Percentiles rank a stretch among this genome's conserved stretches.
phyloP scores from a whole-genome alignment of 2,888 invertebrate genomes.

The Glyphotaelius pellucidus region DNA sequence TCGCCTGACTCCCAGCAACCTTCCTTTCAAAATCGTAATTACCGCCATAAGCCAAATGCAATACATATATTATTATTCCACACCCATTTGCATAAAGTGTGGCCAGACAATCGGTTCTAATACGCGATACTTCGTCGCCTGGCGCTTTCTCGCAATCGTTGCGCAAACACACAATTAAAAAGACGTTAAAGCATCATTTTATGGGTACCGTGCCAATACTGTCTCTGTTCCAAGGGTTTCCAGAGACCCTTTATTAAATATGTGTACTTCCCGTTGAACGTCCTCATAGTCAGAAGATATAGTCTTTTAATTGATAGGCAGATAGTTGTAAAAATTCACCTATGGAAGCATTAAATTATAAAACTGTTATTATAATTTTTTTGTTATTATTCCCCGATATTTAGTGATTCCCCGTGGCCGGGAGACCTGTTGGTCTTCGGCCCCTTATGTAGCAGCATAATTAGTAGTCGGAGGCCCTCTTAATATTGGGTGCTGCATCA shows the following conservation, averaged over 20 bases:
- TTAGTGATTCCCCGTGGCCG: no score
- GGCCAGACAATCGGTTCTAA: background rate
- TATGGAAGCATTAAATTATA: no score
- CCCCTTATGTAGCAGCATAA: no score
- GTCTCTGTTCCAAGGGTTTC: background rate
- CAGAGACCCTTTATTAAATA: background rate
- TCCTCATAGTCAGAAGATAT: background rate
- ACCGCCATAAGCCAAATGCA: background rate
- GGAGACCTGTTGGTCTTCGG: no score
- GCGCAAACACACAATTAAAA: background rate
- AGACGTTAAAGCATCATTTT: background rate
- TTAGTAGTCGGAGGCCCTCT: no score
- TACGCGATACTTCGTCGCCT: background rate
- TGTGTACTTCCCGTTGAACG: background rate
- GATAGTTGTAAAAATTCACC: no score
- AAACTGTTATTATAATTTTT: no score
- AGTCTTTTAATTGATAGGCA: background rate
- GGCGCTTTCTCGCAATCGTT: background rate
- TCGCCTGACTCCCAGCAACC: background rate
- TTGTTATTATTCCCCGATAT: no score
- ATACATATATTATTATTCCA: background rate
- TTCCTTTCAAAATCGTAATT: background rate
- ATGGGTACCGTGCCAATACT: background rate
- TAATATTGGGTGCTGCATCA: no score
- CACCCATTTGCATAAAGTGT: background rate